phyloP scores from a whole-genome alignment of 1,140 invertebrate species.

The Armadillidium nasatum region DNA sequence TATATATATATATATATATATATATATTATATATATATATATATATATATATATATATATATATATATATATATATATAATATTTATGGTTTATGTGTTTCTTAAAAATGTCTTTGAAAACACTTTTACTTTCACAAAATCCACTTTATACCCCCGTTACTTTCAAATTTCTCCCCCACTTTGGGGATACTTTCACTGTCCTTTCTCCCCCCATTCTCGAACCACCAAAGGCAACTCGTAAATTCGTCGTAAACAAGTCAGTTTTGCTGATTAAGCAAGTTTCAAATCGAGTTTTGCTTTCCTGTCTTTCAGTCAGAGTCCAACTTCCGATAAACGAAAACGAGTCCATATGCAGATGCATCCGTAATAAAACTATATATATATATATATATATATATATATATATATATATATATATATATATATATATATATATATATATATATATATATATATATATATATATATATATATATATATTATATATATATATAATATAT shows the following conservation, averaged over 20 bases:
- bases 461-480: slow-evolving; percentile 12
- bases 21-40: too few relatives aligned
- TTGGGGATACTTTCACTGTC: neutral
- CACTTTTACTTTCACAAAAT: too few relatives aligned
- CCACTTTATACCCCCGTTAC: too few relatives aligned
- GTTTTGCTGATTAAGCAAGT: neutral
- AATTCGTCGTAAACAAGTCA: slow-evolving; percentile 2
- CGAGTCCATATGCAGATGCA: slow-evolving; percentile 4
- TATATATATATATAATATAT: slow-evolving; percentile 10
- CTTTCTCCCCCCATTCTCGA: neutral
- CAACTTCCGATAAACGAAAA: neutral
- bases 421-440: slow-evolving; percentile 3
- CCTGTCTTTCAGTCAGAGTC: neutral
- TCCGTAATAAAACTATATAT: slow-evolving; percentile 2
- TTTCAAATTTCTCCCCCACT: too few relatives aligned
- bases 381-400: neutral
- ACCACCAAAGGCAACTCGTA: neutral
- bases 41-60: too few relatives aligned
- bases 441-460: slow-evolving; percentile 1
- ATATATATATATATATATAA: too few relatives aligned
- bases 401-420: slow-evolving; percentile 16
- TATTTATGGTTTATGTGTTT: too few relatives aligned
- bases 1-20: too few relatives aligned
- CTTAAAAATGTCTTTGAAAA: too few relatives aligned
- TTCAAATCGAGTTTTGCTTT: neutral